Evolutionary conservation across 92 coral and sea anemone genomes (phyloP), one percentile per base, ranked within the genome.

Genomic region (Bergia sp.): DNA sequence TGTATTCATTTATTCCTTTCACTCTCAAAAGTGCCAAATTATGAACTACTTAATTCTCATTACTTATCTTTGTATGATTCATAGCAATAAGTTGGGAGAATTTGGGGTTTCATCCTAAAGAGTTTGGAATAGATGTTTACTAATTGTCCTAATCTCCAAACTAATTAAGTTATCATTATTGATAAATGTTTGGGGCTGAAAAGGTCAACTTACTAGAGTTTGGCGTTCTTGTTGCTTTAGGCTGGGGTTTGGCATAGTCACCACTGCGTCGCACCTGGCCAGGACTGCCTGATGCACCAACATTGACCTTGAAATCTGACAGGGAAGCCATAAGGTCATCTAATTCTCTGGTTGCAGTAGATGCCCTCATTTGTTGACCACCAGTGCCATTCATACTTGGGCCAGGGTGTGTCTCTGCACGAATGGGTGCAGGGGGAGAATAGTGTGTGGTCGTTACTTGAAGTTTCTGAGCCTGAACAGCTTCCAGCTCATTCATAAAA

Each of bases 281-380:
- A 8, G 97, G 96, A 50, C 95, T 92, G 43, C 93, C 92, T 1
- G 97, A 91, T 9, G 93, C 95, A 77, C 90, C 92, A 74, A 97
- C 99, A 93, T 96, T 97, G 37, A 95, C 99, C 91, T 97, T 97
- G 88, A 97, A 97, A 85, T 97, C 99, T 37, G 99, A 97, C 90
- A 97, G 87, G 13, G 99, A 97, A 39, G 99, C 99, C 99, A 97
- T 97, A 66, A 97, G 86, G 87, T 97, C 99, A 80, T 97, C 99
- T 43, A 97, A 90, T 81, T 97, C 99, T 73, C 96, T 95, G 20
- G 99, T 97, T 0, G 99, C 99, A 61, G 96, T 96, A n/a, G 99
- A 97, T 16, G 99, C 99, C 76, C 96, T 95, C 16, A 94, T 93
- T 71, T 93, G 94, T 61, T 89, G 94, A 47, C 90, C 87, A 69